Evolutionary conservation across 53 echinoderm and acorn worm species (phyloP).

Genomic region (Luidia sarsii): DNA sequence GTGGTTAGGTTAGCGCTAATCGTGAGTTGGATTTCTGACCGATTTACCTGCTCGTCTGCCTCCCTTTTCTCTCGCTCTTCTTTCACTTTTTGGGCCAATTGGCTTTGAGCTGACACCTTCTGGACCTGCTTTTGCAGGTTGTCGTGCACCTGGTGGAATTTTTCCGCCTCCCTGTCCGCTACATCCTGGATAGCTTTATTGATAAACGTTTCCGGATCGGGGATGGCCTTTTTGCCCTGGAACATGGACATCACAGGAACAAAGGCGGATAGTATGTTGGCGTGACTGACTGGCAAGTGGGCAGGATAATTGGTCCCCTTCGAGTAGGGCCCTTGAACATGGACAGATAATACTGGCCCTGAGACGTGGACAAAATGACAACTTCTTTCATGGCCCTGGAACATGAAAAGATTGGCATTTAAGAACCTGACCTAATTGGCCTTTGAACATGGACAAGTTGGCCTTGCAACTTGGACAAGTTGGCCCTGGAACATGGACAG

Average conservation of each 20-base stretch:
- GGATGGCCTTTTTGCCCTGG: conserved; percentile 6
- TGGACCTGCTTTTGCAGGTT: conserved; percentile 17
- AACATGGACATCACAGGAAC: conserved; percentile 32
- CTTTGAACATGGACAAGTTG: neutral
- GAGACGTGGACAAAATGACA: neutral
- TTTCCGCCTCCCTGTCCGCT: conserved; percentile 17
- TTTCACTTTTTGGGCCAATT: neutral
- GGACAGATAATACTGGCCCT: neutral
- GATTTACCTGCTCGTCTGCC: conserved; percentile 8
- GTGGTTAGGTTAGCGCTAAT: too few species aligned
- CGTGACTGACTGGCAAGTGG: too few species aligned
- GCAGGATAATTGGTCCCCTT: neutral
- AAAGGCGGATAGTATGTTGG: too few species aligned
- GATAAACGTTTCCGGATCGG: neutral
- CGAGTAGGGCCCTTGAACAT: neutral
- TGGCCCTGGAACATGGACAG: conserved; percentile 14
- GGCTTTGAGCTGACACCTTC: neutral
- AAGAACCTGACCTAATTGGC: too few species aligned
- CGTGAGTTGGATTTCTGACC: neutral
- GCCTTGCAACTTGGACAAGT: neutral
- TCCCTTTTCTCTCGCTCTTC: conserved; percentile 7
- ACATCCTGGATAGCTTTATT: neutral
- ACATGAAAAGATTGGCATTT: conserved; percentile 6
- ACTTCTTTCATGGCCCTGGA: neutral
- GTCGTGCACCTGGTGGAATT: conserved; percentile 20